Evolutionary conservation across 2,113 vertebrate genomes (phyloP), one percentile per base, ranked within the genome.

Genomic region (Xiphophorus couchianus): DNA sequence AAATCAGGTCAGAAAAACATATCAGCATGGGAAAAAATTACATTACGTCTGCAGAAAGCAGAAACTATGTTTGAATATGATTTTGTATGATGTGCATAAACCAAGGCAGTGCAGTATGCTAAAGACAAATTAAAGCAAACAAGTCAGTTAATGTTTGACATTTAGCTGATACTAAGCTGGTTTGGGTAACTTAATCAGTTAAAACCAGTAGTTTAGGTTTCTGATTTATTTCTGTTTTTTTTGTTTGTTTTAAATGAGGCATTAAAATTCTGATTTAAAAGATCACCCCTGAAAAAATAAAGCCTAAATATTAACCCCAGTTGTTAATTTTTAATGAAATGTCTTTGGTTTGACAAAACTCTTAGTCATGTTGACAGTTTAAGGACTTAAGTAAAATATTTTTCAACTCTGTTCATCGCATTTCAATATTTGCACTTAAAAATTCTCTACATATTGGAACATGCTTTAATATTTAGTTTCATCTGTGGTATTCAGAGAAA

Each of bases 1-100:
- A 81, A 90, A 90, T 77, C 83, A 87, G 83, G 86, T 87, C 88
- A 86, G 68, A 72, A 80, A 79, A 85, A 79, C 86, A 86, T 17
- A 81, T 85, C 82, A 74, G 71, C 78, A 58, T 5, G 14, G 63
- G 74, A 77, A 78, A 58, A 86, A 84, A 72, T 71, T 78, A 76
- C 69, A 85, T 87, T 78, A 77, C 19, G 37, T 80, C 73, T 33
- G 67, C 22, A 28, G 66, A 1, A 29, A 60, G 73, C 64, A 76
- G 74, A 77, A 74, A 66, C 9, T 25, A n/a, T 69, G 63, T 22
- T 7, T 33, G 58, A 71, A 29, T 62, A 63, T 69, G 62, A 69
- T 60, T 74, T 71, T 15, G 70, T 19, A 6, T 48, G 28, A 27
- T 31, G 3, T 63, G 15, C 60, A 48, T 65, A 74, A 37, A 61